These are phyloP conservation scores for Alectura lathami DNA, from an alignment of 2,113 vertebrate genomes.

Conservation along the genomic window DNA sequence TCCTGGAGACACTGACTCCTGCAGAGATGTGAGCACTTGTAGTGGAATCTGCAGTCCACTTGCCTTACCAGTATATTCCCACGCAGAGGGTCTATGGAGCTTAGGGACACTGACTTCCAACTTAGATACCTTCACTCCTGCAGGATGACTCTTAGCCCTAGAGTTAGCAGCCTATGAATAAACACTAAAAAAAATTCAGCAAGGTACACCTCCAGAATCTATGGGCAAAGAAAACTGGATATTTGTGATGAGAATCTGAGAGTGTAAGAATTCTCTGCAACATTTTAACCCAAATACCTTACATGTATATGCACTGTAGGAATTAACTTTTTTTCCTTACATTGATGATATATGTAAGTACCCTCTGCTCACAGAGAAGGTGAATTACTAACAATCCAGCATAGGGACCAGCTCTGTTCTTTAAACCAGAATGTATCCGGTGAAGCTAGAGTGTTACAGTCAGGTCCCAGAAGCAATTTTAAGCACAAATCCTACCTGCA, in stretches of 20 bases:
- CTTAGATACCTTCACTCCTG: not conserved
- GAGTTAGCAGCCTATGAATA: not conserved
- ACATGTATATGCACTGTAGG: not conserved
- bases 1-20: not conserved
- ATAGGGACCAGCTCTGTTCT: not conserved
- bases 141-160: not conserved
- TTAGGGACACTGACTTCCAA: not conserved
- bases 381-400: not conserved
- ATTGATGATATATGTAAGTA: not conserved
- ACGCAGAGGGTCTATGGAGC: not conserved
- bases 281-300: not conserved
- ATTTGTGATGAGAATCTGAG: not conserved
- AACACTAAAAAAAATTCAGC: not conserved
- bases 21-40: not conserved
- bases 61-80: not conserved
- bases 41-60: fast-evolving
- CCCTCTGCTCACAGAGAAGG: not conserved
- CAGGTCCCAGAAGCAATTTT: not conserved
- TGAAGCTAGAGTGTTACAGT: not conserved
- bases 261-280: not conserved
- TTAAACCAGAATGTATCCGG: not conserved
- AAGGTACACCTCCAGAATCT: not conserved
- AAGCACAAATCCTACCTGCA: not conserved
- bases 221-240: not conserved
- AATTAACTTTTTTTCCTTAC: not conserved